Conservation (phyloP, 23 tunicate species). For the Styela clava region DNA sequence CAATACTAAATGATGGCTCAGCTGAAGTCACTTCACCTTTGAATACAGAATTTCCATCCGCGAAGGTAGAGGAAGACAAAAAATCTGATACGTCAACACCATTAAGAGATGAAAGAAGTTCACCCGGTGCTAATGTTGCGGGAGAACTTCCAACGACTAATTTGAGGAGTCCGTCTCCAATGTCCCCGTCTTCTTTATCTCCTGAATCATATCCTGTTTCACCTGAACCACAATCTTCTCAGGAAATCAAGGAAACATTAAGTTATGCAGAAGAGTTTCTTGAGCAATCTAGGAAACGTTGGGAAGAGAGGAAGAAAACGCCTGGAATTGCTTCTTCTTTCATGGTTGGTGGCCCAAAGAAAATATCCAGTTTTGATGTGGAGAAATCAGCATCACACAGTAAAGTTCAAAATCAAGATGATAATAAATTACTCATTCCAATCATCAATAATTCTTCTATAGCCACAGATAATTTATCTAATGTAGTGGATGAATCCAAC, state of each 20-base stretch:
- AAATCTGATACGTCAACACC: neutral
- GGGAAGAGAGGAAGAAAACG: conserved; percentile 70
- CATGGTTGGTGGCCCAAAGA: conserved; percentile 16
- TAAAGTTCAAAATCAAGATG: neutral
- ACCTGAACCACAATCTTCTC: neutral
- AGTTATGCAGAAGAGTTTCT: conserved; percentile 80
- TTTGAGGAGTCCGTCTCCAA: neutral
- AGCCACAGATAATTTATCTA: too few species aligned
- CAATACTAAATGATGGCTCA: neutral
- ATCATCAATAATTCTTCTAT: too few species aligned
- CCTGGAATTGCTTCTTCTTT: conserved; percentile 33
- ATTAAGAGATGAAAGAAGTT: neutral
- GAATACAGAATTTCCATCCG: neutral
- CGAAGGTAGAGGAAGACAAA: neutral
- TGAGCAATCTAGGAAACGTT: conserved; percentile 64
- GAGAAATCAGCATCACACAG: neutral
- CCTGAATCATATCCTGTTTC: neutral
- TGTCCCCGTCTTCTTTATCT: neutral
- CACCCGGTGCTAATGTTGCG: neutral
- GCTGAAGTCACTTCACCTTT: neutral
- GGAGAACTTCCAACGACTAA: neutral
- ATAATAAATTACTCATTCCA: neutral
- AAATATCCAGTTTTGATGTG: neutral
- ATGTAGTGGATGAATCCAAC: neutral
- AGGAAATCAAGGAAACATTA: conserved; percentile 23